Evolutionary conservation across 2,888 invertebrate species (phyloP).

Genomic region (Tanypteryx hageni): DNA sequence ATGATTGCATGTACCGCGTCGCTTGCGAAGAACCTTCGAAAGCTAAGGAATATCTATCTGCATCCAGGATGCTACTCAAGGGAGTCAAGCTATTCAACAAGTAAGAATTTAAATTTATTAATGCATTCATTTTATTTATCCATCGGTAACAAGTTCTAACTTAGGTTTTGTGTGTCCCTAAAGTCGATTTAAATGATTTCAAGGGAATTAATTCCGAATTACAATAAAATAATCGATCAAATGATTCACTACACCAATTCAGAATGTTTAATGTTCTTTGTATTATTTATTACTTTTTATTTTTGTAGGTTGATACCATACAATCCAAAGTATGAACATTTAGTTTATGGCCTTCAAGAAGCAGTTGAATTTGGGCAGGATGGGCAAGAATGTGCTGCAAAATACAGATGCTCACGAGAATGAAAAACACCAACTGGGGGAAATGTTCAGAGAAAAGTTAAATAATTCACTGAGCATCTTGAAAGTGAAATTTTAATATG

Average conservation of each 20-base stretch:
- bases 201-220: too few species aligned
- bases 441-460: not conserved
- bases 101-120: constrained; percentile 74
- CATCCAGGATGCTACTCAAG: constrained; percentile 86
- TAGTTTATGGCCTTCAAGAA: constrained; percentile 81
- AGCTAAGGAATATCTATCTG: constrained; percentile 85
- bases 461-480: not conserved
- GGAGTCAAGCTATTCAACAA: constrained; percentile 83
- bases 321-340: constrained; percentile 80
- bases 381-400: constrained; percentile 77
- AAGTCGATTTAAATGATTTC: too few species aligned
- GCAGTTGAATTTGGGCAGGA: constrained; percentile 82
- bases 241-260: too few species aligned
- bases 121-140: too few species aligned
- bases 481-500: not conserved
- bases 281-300: constrained; percentile 52
- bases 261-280: not conserved
- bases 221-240: too few species aligned
- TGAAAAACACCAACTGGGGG: not conserved
- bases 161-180: too few species aligned
- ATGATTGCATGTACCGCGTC: constrained; percentile 85
- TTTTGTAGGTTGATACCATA: constrained; percentile 77
- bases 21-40: constrained; percentile 86
- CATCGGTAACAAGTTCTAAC: too few species aligned
- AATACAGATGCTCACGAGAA: constrained; percentile 70